A percentile compares a stretch with the other conserved stretches of the same genome.
These are phyloP conservation scores for Drosophila yooni DNA, from an alignment of 2,888 invertebrate species.

Conservation along the genomic window DNA sequence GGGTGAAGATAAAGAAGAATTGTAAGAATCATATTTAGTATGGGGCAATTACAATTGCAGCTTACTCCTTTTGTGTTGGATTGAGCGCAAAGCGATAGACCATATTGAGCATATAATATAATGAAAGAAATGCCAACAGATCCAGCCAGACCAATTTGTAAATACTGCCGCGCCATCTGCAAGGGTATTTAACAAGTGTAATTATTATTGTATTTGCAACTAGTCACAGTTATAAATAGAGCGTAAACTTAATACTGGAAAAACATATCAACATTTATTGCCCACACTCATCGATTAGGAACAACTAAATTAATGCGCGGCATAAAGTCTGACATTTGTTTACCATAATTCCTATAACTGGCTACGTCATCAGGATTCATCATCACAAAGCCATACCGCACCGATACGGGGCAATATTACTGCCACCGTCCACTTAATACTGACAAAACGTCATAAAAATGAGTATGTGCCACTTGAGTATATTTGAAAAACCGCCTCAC, in stretches of 20 bases:
- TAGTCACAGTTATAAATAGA: constrained; percentile 32
- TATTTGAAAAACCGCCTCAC: constrained; percentile 9
- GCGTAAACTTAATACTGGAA: neutral
- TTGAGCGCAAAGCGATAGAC: constrained; percentile 90
- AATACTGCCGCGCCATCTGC: constrained; percentile 97
- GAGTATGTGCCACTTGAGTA: neutral
- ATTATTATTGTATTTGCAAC: neutral
- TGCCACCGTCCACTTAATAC: constrained; percentile 39
- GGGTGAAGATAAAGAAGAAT: constrained; percentile 37
- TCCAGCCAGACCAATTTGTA: constrained; percentile 98
- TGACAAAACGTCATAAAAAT: constrained; percentile 63
- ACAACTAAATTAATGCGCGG: constrained; percentile 22
- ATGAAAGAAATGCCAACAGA: constrained; percentile 90
- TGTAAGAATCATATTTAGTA: neutral
- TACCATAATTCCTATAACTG: constrained; percentile 16
- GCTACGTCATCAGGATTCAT: constrained; percentile 46
- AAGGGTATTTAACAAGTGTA: constrained; percentile 76
- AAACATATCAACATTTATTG: constrained; percentile 11
- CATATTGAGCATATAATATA: constrained; percentile 92
- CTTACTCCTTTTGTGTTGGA: constrained; percentile 89
- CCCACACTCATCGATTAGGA: neutral
- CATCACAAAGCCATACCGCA: constrained; percentile 19
- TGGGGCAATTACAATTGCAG: neutral
- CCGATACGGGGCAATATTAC: constrained; percentile 36
- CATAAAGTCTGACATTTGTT: constrained; percentile 48